phyloP scores from a whole-genome alignment of 2,113 vertebrate species.

The Meleagris gallopavo region DNA sequence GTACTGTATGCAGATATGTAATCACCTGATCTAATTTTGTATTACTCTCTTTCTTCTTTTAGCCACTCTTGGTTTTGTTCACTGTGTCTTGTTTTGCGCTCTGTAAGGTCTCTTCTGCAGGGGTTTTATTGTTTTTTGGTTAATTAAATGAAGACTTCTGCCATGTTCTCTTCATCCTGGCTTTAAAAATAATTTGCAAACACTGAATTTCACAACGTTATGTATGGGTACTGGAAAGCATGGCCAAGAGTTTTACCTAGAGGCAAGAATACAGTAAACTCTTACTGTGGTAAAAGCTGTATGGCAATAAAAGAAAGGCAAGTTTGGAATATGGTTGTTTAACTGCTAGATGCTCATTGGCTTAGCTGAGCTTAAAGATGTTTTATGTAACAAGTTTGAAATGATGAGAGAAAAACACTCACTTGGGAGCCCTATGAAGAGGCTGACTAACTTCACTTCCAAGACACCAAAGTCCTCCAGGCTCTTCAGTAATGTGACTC shows the following conservation, averaged over 20 bases:
- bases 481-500: background rate
- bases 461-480: background rate
- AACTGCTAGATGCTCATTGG: background rate
- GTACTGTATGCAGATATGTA: background rate
- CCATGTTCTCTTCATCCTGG: background rate
- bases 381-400: background rate
- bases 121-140: background rate
- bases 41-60: background rate
- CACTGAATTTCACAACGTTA: background rate
- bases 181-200: background rate
- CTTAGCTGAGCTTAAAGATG: background rate
- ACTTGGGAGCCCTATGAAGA: background rate
- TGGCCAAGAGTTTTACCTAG: background rate
- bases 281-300: fast-evolving
- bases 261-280: background rate
- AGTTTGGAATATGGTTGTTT: background rate
- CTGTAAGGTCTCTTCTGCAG: background rate
- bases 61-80: background rate
- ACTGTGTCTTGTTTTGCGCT: background rate
- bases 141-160: background rate
- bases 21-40: background rate
- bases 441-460: background rate
- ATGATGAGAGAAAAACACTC: background rate
- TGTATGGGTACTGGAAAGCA: background rate
- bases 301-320: background rate